Evolutionary conservation across 2,888 invertebrate genomes (phyloP).

Genomic region (Heliconius erato): DNA sequence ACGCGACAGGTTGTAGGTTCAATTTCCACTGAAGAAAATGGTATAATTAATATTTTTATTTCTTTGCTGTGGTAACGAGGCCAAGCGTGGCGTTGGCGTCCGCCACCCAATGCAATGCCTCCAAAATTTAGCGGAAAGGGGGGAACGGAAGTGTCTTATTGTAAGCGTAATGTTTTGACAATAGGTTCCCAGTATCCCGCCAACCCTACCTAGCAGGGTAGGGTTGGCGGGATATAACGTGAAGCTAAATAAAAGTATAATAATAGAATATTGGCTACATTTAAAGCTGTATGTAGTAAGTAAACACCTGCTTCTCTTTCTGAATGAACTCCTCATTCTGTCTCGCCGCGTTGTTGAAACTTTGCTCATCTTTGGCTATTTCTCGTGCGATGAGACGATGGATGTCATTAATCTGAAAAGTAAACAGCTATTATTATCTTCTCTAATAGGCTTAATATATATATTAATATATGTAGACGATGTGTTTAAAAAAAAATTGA

Average conservation of each 20-base stretch:
- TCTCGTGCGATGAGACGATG: slow-evolving; percentile 88
- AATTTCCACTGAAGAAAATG: not conserved
- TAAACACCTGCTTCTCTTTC: slow-evolving; percentile 79
- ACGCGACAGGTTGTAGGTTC: not conserved
- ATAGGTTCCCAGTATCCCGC: not conserved
- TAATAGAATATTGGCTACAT: not conserved
- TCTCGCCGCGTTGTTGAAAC: slow-evolving; percentile 85
- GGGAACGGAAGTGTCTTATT: not conserved
- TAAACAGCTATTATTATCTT: no score
- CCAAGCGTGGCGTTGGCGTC: not conserved
- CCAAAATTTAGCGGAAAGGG: not conserved
- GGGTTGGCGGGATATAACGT: not conserved
- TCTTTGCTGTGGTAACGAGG: not conserved
- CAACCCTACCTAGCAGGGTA: not conserved
- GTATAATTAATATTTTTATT: not conserved
- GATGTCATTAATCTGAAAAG: slow-evolving; percentile 83
- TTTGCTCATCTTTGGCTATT: slow-evolving; percentile 87
- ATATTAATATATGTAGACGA: no score
- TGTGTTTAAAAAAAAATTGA: no score
- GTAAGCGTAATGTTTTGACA: not conserved
- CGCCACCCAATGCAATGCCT: not conserved
- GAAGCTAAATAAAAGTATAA: not conserved
- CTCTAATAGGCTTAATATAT: no score
- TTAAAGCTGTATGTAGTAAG: not conserved
- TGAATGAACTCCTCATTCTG: slow-evolving; percentile 84